Conservation (phyloP, 2,113 vertebrate genomes). For the Vicugna pacos region DNA sequence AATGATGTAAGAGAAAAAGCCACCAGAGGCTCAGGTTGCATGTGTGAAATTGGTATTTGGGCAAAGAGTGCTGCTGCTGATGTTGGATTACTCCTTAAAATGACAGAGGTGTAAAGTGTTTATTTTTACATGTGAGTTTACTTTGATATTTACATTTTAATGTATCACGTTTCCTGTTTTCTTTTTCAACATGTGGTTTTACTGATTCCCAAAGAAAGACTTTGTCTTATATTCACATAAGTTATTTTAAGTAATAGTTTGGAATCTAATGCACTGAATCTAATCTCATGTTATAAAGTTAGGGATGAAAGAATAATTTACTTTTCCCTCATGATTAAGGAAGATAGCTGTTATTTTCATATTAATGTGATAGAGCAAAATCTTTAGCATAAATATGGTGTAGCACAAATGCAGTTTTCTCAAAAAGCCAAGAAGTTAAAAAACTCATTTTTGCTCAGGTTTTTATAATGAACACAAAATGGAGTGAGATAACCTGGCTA, state of each 20-base stretch:
- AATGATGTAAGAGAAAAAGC: background rate
- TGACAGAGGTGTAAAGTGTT: background rate
- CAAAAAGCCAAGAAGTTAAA: constrained; percentile 1
- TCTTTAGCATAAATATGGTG: constrained; percentile 19
- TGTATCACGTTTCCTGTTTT: background rate
- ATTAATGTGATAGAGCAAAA: background rate
- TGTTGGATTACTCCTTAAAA: background rate
- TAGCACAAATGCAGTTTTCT: background rate
- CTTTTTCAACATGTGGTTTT: background rate
- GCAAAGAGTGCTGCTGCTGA: background rate
- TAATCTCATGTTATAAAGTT: constrained; percentile 7
- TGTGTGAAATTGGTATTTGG: background rate
- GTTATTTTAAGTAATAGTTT: constrained; percentile 35
- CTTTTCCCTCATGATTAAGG: background rate
- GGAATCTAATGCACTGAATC: background rate
- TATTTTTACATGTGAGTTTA: constrained; percentile 1
- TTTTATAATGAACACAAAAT: background rate
- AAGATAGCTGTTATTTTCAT: constrained; percentile 30
- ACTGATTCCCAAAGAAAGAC: background rate
- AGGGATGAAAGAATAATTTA: background rate
- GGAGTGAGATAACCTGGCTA: background rate
- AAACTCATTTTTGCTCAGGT: background rate
- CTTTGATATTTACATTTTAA: constrained; percentile 28
- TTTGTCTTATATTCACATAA: background rate
- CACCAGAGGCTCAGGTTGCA: background rate